Conservation (phyloP, 1,140 invertebrate species). For the Drosophila persimilis region DNA sequence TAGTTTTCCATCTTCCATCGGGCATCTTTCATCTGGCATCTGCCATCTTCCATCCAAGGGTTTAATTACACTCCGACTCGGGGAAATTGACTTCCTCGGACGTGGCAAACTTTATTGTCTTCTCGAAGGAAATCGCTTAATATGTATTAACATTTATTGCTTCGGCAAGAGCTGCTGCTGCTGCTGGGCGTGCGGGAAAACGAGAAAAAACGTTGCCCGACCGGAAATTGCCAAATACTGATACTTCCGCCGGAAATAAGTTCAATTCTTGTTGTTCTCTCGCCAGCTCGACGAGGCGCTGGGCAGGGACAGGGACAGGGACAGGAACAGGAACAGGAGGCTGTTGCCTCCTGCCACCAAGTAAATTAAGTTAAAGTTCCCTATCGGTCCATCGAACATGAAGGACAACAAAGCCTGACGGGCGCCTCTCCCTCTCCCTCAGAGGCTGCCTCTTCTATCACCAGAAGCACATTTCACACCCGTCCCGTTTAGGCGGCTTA, state of each 20-base stretch:
- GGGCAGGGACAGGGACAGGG: neutral
- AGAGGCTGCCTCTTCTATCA: conserved; percentile 14
- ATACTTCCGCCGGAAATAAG: conserved; percentile 78
- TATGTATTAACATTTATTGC: conserved; percentile 78
- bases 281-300: neutral
- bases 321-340: neutral
- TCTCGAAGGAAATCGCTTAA: conserved; percentile 55
- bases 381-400: conserved; percentile 30
- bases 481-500: conserved; percentile 50
- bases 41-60: conserved; percentile 15
- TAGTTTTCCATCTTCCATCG: conserved; percentile 4
- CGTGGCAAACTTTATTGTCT: conserved; percentile 14
- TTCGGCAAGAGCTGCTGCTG: conserved; percentile 26
- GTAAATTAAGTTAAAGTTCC: conserved; percentile 51
- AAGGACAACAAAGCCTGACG: conserved; percentile 35
- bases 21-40: neutral
- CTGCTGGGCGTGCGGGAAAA: conserved; percentile 15
- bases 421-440: conserved; percentile 17
- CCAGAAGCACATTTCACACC: conserved; percentile 56
- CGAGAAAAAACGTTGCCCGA: neutral
- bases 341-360: conserved; percentile 11
- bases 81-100: conserved; percentile 47
- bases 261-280: conserved; percentile 65
- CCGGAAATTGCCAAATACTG: conserved; percentile 75
- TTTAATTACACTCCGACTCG: conserved; percentile 49